phyloP scores from a whole-genome alignment of 37 sponge, comb jelly and placozoan genomes.

The Haliclona indistincta region DNA sequence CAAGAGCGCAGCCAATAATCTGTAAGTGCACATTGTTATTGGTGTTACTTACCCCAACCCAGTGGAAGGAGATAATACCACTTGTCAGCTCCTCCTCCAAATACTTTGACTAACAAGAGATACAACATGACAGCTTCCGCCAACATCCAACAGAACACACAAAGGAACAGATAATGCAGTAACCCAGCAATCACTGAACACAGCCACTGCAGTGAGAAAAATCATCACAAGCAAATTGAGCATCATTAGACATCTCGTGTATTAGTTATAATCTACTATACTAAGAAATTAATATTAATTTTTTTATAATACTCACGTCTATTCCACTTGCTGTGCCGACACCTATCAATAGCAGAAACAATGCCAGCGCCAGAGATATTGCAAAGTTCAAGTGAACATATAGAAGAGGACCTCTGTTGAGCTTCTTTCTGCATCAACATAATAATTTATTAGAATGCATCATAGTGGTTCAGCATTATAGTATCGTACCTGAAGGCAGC shows the following conservation, averaged over 20 bases:
- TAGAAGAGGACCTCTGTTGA: neutral
- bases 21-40: neutral
- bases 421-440: neutral
- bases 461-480: neutral
- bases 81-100: neutral
- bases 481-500: neutral
- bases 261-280: no score
- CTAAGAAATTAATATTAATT: no score
- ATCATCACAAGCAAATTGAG: neutral
- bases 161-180: constrained; percentile 38
- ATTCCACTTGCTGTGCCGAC: neutral
- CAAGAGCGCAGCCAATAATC: neutral
- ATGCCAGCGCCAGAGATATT: neutral
- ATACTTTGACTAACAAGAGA: constrained; percentile 34
- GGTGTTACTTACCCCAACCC: constrained; percentile 32
- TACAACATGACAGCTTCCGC: constrained; percentile 50
- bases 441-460: neutral
- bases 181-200: constrained; percentile 27
- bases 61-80: constrained; percentile 31
- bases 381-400: neutral
- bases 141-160: constrained; percentile 50
- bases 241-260: no score
- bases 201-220: constrained; percentile 11
- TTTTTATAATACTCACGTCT: neutral
- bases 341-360: neutral